These are phyloP conservation scores for Carduelis carduelis DNA, from an alignment of 2,797 vertebrate species.

Conservation along the genomic window DNA sequence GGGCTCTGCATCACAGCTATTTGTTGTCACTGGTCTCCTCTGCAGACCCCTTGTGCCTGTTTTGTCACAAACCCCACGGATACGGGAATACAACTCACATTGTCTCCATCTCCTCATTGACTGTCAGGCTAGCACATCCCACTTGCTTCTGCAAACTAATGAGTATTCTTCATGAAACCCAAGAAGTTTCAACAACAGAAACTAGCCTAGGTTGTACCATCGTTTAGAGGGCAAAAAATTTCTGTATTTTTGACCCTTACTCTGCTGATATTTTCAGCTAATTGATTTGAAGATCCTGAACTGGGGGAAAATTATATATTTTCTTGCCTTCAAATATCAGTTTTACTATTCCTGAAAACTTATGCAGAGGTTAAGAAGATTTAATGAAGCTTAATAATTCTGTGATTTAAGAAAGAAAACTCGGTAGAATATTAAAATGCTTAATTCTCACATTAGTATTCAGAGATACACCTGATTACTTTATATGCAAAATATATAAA, in stretches of 20 bases:
- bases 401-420: background rate
- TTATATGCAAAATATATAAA: background rate
- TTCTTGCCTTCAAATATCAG: background rate
- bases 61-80: background rate
- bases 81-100: background rate
- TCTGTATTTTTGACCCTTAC: background rate
- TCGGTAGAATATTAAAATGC: background rate
- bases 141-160: background rate
- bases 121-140: rapidly evolving
- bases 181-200: background rate
- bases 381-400: background rate
- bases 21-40: background rate
- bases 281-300: background rate
- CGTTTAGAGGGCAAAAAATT: background rate
- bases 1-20: rapidly evolving
- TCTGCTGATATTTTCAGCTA: background rate
- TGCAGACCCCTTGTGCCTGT: rapidly evolving
- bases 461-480: background rate
- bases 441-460: background rate
- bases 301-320: background rate
- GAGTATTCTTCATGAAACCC: background rate
- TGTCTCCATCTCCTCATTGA: rapidly evolving
- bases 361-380: background rate
- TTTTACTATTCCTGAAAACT: background rate
- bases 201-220: background rate